Evolutionary conservation across 1,140 invertebrate genomes (phyloP), one percentile per base, ranked within the genome.

Genomic region (Aphidius gifuensis): DNA sequence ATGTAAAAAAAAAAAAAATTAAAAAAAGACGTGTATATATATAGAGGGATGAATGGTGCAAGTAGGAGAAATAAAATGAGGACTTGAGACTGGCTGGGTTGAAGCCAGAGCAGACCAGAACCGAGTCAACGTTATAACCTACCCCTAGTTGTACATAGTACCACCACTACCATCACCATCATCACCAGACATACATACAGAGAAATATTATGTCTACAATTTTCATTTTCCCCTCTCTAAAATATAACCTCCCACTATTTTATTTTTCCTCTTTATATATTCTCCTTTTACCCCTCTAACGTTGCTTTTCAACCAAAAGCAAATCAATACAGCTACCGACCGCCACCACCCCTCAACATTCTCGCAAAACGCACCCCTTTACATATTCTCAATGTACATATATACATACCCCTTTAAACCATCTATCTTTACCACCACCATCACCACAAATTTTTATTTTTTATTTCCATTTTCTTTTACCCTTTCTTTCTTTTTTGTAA

Each of bases 241-340:
- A 32, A 32, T 32, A 32, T 16, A 16, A 0, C 1, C 23, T 32
- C 23, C 23, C 23, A 32, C 23, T 32, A 32, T 32, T 32, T 32
- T 16, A 16, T 16, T 16, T 16, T 16, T 16, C 16, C 2, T 32
- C 23, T 32, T 32, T 32, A 32, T 32, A 32, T 32, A 32, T 32
- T 32, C 23, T 32, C 23, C 23, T 32, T 73, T 71, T 72, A 69
- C 68, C 60, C 62, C 63, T 66, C 23, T 56, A 53, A 55, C 50
- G 54, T 54, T 60, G 48, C 55, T 48, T 32, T 32, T 32, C 2
- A 32, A 32, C 67, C 58, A 51, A 45, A 57, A 69, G 74, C 73
- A 73, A 79, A 77, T 77, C 77, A 75, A 78, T 79, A 78, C 77
- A 79, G 76, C 77, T 77, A 76, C 71, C 73, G 68, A 75, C 71